Percentiles rank a stretch among this genome's conserved stretches.
These are phyloP conservation scores for Heliconius ethilla DNA, from an alignment of 2,888 invertebrate species.

Conservation along the genomic window DNA sequence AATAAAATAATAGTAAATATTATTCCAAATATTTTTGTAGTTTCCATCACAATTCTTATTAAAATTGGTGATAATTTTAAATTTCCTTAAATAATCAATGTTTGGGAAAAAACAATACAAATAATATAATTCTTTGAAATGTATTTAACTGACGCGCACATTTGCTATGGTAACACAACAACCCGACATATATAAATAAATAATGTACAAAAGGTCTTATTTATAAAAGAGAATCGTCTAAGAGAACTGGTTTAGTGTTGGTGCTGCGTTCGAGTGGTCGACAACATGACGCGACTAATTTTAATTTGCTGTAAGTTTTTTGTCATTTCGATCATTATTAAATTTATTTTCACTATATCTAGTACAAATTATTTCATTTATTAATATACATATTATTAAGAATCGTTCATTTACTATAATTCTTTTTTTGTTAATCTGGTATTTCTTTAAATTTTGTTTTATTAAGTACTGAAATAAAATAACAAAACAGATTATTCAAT, in stretches of 20 bases:
- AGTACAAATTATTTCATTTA: not conserved
- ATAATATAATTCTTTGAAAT: constrained; percentile 8
- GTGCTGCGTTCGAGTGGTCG: constrained; percentile 48
- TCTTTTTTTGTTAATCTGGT: no score
- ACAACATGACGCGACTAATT: constrained; percentile 44
- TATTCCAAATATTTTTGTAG: not conserved
- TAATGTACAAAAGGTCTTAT: constrained; percentile 32
- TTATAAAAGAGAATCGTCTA: constrained; percentile 49
- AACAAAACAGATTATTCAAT: not conserved
- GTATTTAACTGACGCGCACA: not conserved
- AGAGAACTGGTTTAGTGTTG: constrained; percentile 55
- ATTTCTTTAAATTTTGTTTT: no score
- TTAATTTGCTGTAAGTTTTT: constrained; percentile 45
- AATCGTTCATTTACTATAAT: no score
- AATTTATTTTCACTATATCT: not conserved
- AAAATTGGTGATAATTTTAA: not conserved
- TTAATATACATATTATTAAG: no score
- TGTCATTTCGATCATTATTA: not conserved
- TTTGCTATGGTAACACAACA: constrained; percentile 39
- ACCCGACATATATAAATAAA: constrained; percentile 1
- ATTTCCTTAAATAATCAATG: not conserved
- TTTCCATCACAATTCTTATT: not conserved
- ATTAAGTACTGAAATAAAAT: no score
- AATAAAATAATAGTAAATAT: no score
- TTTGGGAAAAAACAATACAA: constrained; percentile 11